phyloP scores from a whole-genome alignment of 2,113 vertebrate genomes.

The Anser cygnoides region DNA sequence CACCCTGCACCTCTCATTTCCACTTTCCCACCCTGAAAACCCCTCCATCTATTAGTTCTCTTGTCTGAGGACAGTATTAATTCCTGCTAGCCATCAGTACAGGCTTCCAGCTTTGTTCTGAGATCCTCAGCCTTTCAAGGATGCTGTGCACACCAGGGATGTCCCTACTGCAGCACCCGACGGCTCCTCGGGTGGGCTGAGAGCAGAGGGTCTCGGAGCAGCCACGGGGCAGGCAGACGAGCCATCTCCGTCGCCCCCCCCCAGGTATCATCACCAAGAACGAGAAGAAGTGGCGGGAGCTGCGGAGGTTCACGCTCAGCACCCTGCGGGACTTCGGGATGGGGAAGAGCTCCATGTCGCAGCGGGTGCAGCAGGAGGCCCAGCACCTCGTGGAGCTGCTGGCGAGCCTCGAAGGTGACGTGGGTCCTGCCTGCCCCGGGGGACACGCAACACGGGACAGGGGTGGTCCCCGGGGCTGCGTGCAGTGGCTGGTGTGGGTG shows the following conservation, averaged over 20 bases:
- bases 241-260: not conserved
- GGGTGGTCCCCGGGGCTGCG: not conserved
- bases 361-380: conserved; percentile 62
- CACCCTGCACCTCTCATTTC: not conserved
- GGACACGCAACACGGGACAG: fast-evolving
- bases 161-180: not conserved
- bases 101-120: not conserved
- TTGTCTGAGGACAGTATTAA: not conserved
- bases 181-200: not conserved
- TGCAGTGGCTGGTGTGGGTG: not conserved
- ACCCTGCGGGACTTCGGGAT: conserved; percentile 57
- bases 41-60: not conserved
- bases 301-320: conserved; percentile 63
- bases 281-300: conserved; percentile 50
- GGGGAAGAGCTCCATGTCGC: conserved; percentile 57
- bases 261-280: conserved; percentile 51
- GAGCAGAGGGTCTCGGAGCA: not conserved
- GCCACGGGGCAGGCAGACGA: fast-evolving
- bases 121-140: not conserved
- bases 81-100: no score
- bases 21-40: not conserved
- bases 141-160: not conserved
- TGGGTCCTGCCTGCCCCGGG: not conserved
- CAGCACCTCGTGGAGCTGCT: conserved; percentile 42
- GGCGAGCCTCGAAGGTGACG: not conserved